These are phyloP conservation scores for Nymphalis polychloros DNA, from an alignment of 2,888 invertebrate species.

Conservation along the genomic window DNA sequence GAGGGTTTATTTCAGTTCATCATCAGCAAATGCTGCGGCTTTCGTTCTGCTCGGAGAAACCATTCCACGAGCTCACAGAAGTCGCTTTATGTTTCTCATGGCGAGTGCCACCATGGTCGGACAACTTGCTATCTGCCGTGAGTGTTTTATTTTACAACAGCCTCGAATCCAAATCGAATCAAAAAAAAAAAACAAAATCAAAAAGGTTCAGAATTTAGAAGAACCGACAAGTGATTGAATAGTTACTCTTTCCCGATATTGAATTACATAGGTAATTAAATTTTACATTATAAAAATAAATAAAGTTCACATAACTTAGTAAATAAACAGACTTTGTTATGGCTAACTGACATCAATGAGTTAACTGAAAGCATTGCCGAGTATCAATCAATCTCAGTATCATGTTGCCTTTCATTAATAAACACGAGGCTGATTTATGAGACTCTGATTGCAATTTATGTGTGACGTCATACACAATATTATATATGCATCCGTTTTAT, in stretches of 20 bases:
- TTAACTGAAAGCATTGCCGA: neutral
- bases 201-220: no score
- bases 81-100: conserved; percentile 66
- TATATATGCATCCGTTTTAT: neutral
- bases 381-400: neutral
- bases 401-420: neutral
- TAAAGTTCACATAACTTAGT: neutral
- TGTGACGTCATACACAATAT: neutral
- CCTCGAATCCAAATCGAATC: no score
- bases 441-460: conserved; percentile 1
- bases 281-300: no score
- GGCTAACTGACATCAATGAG: neutral
- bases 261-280: no score
- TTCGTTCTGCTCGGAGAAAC: conserved; percentile 68
- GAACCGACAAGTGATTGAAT: neutral
- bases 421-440: neutral
- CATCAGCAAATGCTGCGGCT: conserved; percentile 68
- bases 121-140: conserved; percentile 61
- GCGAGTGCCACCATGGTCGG: conserved; percentile 63
- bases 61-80: conserved; percentile 55
- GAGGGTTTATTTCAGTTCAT: conserved; percentile 50
- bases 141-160: conserved; percentile 34
- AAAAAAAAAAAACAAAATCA: no score
- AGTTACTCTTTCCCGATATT: neutral
- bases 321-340: neutral